Evolutionary conservation across 2,797 vertebrate species (phyloP).

Genomic region (Simalia tracyae): DNA sequence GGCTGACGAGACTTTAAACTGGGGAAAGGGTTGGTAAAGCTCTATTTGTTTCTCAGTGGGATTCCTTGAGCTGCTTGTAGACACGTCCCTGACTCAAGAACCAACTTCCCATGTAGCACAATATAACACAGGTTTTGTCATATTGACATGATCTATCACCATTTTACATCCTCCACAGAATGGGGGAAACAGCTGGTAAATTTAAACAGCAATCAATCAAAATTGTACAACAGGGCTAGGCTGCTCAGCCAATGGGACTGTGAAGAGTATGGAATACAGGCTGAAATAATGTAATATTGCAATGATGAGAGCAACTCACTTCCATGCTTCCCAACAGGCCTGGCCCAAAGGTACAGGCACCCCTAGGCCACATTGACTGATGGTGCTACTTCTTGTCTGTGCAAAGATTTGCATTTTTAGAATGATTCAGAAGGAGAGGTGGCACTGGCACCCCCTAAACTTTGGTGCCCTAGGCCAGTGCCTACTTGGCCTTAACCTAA

Average conservation of each 20-base stretch:
- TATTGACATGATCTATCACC: background rate
- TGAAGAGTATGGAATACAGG: background rate
- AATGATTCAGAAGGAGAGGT: background rate
- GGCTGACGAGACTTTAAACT: background rate
- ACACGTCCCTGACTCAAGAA: background rate
- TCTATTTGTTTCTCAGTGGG: background rate
- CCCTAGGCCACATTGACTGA: background rate
- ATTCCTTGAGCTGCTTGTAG: background rate
- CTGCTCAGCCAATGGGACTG: background rate
- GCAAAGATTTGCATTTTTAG: background rate
- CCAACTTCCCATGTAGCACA: background rate
- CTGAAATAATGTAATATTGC: background rate
- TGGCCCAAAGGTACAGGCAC: background rate
- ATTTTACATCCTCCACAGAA: background rate
- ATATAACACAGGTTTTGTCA: background rate
- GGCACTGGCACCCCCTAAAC: background rate
- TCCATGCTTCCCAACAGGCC: background rate
- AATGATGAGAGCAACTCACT: background rate
- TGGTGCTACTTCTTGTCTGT: background rate
- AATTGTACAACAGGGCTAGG: background rate
- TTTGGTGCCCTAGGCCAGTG: background rate
- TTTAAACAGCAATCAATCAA: background rate
- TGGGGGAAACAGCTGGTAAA: background rate
- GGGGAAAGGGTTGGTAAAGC: background rate
- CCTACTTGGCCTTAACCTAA: background rate